Conservation (phyloP, 2,888 invertebrate species). For the Drosophila cyrtoloma region DNA sequence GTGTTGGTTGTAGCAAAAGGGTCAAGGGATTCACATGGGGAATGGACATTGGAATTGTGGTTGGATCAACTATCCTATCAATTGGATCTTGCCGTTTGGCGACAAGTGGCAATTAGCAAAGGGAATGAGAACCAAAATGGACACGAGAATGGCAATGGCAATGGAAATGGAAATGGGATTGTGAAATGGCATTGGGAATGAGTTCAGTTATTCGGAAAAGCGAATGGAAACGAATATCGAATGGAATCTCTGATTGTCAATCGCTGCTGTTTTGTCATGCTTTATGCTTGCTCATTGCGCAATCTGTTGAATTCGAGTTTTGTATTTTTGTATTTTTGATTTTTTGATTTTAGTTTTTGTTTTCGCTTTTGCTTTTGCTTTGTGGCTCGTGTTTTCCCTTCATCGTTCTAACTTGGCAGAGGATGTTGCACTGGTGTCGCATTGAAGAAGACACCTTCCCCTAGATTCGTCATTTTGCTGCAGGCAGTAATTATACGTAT, state of each 20-base stretch:
- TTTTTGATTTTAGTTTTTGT: not conserved
- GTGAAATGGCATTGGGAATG: slow-evolving; percentile 1
- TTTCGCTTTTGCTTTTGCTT: not conserved
- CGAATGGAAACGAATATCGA: not conserved
- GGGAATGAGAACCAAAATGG: slow-evolving; percentile 8
- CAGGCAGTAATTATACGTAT: not conserved
- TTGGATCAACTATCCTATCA: slow-evolving; percentile 32
- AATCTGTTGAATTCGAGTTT: slow-evolving; percentile 28
- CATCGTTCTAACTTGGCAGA: not conserved
- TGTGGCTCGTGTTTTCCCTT: not conserved
- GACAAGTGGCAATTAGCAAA: slow-evolving; percentile 45
- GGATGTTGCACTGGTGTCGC: not conserved
- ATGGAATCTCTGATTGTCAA: slow-evolving; percentile 37
- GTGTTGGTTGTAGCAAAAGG: slow-evolving; percentile 10
- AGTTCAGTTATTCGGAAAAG: slow-evolving; percentile 1
- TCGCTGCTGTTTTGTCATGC: slow-evolving; percentile 31
- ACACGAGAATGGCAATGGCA: slow-evolving; percentile 1
- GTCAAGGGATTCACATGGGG: slow-evolving; percentile 42
- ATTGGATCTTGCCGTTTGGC: slow-evolving; percentile 20
- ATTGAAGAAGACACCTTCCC: not conserved
- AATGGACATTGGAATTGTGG: slow-evolving; percentile 34
- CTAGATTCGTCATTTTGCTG: not conserved
- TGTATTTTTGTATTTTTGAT: not conserved
- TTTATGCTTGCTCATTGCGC: slow-evolving; percentile 18
- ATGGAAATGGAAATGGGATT: not conserved